Conservation (phyloP, 2,888 invertebrate genomes). For the Aricia artaxerxes region DNA sequence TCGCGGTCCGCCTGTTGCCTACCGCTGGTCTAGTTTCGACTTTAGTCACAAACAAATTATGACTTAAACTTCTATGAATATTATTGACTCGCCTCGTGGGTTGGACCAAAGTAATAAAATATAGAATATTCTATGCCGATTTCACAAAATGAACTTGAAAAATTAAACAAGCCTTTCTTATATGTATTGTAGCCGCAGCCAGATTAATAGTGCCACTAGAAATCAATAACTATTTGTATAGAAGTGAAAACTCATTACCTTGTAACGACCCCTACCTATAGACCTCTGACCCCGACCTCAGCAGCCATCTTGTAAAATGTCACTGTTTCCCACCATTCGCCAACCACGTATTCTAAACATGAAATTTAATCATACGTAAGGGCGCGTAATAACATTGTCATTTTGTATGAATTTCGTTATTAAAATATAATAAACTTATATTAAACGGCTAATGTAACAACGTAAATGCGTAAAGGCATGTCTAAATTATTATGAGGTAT, state of each 20-base stretch:
- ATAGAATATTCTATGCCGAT: no score
- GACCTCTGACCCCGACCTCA: conserved; percentile 14
- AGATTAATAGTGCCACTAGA: background rate
- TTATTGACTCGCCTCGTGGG: no score
- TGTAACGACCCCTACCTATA: background rate
- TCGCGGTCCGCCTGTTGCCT: no score
- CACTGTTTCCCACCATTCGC: background rate
- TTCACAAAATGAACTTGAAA: background rate
- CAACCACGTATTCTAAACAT: conserved; percentile 2
- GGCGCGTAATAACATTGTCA: background rate
- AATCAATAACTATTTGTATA: background rate
- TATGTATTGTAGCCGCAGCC: background rate
- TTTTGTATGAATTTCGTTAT: background rate
- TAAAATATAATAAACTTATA: background rate
- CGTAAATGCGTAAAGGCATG: background rate
- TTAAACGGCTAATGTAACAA: background rate
- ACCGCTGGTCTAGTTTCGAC: no score
- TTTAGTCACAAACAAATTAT: no score
- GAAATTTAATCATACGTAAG: conserved; percentile 5
- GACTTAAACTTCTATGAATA: no score
- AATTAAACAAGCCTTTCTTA: background rate
- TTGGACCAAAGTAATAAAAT: no score
- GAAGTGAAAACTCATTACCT: background rate
- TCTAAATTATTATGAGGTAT: background rate
- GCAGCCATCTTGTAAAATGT: conserved; percentile 6